These are phyloP conservation scores for Microchrysa polita DNA, from an alignment of 2,888 invertebrate genomes.

Conservation along the genomic window DNA sequence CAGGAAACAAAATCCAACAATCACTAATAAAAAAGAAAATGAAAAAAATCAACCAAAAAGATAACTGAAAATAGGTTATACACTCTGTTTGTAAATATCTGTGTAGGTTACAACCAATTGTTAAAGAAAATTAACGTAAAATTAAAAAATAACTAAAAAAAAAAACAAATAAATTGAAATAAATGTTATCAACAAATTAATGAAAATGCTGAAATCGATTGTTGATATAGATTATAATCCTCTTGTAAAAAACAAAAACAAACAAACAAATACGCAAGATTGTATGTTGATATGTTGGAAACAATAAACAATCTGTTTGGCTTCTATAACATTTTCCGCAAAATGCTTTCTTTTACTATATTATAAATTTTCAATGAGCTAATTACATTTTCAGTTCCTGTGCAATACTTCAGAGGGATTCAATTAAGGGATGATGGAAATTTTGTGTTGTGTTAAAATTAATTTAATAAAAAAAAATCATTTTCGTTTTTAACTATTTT, in stretches of 20 bases:
- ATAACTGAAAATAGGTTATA: constrained; percentile 1
- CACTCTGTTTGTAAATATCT: constrained; percentile 40
- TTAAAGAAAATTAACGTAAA: constrained; percentile 24
- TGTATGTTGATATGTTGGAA: not conserved
- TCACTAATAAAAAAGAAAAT: not conserved
- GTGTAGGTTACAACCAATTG: constrained; percentile 42
- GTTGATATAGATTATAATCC: constrained; percentile 17
- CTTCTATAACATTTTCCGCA: no score
- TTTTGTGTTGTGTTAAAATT: no score
- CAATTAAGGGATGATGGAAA: no score
- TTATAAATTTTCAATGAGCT: no score
- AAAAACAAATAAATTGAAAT: constrained; percentile 11
- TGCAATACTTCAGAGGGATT: no score
- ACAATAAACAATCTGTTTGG: not conserved
- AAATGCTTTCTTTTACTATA: no score
- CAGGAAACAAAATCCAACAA: not conserved
- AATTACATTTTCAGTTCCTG: no score
- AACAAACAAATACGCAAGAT: constrained; percentile 10
- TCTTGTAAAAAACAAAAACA: constrained; percentile 29
- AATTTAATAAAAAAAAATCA: no score
- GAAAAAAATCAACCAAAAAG: constrained; percentile 15
- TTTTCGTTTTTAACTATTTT: no score
- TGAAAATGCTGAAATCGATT: not conserved
- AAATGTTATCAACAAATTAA: constrained; percentile 1
- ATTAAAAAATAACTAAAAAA: constrained; percentile 18